Evolutionary conservation across 2,113 vertebrate species (phyloP).

Genomic region (Paramormyrops kingsleyae): DNA sequence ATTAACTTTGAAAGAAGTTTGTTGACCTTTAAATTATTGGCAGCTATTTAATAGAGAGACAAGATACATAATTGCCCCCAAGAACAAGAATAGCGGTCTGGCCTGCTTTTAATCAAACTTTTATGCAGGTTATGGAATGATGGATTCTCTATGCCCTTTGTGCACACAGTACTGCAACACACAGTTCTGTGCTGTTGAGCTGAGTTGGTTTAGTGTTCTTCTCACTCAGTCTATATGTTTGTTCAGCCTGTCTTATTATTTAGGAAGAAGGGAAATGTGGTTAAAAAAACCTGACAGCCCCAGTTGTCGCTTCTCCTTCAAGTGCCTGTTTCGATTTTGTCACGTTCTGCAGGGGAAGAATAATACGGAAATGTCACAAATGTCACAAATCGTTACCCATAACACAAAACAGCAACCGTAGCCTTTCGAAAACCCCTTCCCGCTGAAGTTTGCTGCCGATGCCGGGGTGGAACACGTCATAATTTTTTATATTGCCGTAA

Average conservation of each 20-base stretch:
- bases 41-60: neutral
- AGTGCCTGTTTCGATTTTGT: neutral
- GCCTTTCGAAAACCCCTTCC: neutral
- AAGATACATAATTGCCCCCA: neutral
- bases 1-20: neutral
- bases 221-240: neutral
- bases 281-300: neutral
- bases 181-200: neutral
- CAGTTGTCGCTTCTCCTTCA: neutral
- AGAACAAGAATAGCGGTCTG: neutral
- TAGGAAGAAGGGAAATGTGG: neutral
- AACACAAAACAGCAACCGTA: neutral
- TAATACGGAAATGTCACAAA: neutral
- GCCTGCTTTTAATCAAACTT: neutral
- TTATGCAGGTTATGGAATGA: neutral
- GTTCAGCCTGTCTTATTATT: neutral
- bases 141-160: neutral
- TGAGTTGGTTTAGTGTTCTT: neutral
- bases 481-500: constrained; percentile 1
- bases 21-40: neutral
- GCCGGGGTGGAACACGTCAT: neutral
- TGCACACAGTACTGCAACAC: neutral
- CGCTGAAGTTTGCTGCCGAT: neutral
- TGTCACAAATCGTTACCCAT: neutral
- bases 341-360: neutral